Base-by-base conservation (phyloP, 1,140 invertebrate species). In the Micrasema minimum region DNA sequence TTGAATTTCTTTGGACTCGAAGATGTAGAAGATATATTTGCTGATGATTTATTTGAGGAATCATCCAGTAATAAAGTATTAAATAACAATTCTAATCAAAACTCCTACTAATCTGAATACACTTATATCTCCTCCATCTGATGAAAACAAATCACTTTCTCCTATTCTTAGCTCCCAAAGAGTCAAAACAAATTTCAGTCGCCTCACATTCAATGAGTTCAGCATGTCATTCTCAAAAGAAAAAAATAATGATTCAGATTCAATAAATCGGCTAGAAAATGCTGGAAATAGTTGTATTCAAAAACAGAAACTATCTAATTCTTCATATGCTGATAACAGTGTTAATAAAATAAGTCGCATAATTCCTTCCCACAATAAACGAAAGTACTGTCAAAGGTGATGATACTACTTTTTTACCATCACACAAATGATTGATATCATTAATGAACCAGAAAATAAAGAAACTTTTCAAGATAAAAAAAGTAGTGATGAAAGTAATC, bases 1-100 rank as follows among this genome's bases (percentile, higher is more conserved):
- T 73, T 82, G 70, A 75, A 77, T 51, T 82, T 81, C 73, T 83
- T 84, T 66, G 81, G 81, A 14, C 72, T 85, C 37, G 78, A 80
- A 31, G 80, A 78, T 69, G 75, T 85, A 41, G 81, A 83, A 41
- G 83, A 85, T 66, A 81, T 84, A 66, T 83, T 84, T 75, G 80
- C 76, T 51, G 79, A 83, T 69, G 79, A 80, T 64, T 46, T n/a
- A n/a, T n/a, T 71, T 31, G 72, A 76, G 14, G 55, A 73, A 48
- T 72, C 72, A 9, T 53, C 71, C 61, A 64, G 9, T 48, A 35
- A 45, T 20, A 41, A 12, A 23, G 18, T 38, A 20, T 59, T 20
- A 12, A 59, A 41, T 37, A 38, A 59, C 38, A 41, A 50, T 16
- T 66, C 45, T 16, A n/a, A n/a, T n/a, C n/a, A n/a, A n/a, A n/a